Conservation (phyloP, 2,888 invertebrate species). For the Hypomecis atomaria region DNA sequence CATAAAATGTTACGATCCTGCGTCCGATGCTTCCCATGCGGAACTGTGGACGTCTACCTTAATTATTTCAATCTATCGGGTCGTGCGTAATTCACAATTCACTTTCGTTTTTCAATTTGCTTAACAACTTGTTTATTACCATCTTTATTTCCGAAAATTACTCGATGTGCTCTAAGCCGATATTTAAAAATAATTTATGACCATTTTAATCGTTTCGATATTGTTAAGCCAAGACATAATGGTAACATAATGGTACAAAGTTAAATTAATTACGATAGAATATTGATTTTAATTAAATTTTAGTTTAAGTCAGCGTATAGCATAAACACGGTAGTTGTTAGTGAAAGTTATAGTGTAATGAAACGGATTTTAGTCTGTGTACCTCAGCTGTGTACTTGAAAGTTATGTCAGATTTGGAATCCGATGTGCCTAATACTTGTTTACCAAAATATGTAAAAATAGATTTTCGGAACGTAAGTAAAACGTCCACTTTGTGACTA, state of each 20-base stretch:
- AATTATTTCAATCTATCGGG: conserved; percentile 23
- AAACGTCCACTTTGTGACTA: no score
- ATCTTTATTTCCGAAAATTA: conserved; percentile 19
- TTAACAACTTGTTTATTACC: conserved; percentile 29
- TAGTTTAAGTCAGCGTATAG: conserved; percentile 23
- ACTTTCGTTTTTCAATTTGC: conserved; percentile 41
- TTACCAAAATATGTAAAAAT: no score
- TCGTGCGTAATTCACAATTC: conserved; percentile 23
- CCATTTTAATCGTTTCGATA: conserved; percentile 28
- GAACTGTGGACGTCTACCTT: background rate
- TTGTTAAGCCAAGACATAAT: conserved; percentile 30
- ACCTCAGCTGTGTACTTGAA: no score
- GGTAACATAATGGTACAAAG: conserved; percentile 23
- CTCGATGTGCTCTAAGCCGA: conserved; percentile 20
- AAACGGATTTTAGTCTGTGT: conserved; percentile 15
- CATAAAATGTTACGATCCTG: background rate
- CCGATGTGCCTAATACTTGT: background rate
- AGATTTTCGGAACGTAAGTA: no score
- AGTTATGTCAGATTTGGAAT: conserved; percentile 20
- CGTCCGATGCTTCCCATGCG: no score
- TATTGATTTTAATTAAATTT: conserved; percentile 43
- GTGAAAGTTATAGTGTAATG: conserved; percentile 27
- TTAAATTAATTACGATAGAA: conserved; percentile 34
- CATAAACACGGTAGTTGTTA: background rate
- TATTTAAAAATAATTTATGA: conserved; percentile 39